phyloP scores from a whole-genome alignment of 2,888 invertebrate genomes.

The Graphium colonna region DNA sequence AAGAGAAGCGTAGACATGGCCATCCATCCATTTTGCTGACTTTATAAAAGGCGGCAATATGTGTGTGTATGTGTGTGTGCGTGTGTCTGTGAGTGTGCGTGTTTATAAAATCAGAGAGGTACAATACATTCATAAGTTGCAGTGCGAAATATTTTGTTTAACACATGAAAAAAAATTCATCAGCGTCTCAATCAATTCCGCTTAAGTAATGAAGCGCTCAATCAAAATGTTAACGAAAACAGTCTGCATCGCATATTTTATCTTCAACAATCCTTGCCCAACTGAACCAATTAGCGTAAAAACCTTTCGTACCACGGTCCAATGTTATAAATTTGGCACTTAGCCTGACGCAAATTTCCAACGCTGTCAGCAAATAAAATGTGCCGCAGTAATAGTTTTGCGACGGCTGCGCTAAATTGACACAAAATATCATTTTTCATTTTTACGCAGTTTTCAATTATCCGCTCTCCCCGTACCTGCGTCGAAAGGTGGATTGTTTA shows the following conservation, averaged over 20 bases:
- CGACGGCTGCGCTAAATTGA: slow-evolving; percentile 64
- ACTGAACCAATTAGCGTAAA: slow-evolving; percentile 75
- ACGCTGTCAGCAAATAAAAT: slow-evolving; percentile 72
- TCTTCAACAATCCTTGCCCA: slow-evolving; percentile 76
- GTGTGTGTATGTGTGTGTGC: no score
- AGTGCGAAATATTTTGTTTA: no score
- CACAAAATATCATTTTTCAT: slow-evolving; percentile 51
- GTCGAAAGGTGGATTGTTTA: slow-evolving; percentile 19
- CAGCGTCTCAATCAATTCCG: slow-evolving; percentile 42
- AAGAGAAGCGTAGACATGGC: no score
- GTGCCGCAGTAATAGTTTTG: slow-evolving; percentile 70
- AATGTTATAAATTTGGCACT: slow-evolving; percentile 79
- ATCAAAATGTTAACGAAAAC: slow-evolving; percentile 76
- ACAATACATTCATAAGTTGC: background rate
- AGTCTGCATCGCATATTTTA: slow-evolving; percentile 77
- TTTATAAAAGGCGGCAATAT: no score
- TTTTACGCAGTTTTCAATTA: slow-evolving; percentile 52
- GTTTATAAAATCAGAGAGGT: background rate
- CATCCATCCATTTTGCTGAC: no score
- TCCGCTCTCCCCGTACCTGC: slow-evolving; percentile 22
- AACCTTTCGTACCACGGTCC: slow-evolving; percentile 67
- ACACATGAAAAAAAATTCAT: slow-evolving; percentile 13
- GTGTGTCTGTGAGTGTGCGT: no score
- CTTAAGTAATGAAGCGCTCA: slow-evolving; percentile 65
- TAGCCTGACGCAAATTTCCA: slow-evolving; percentile 78